A percentile compares a stretch with the other conserved stretches of the same genome.
Evolutionary conservation across 2,113 vertebrate genomes (phyloP).

Genomic region (Perca fluviatilis): DNA sequence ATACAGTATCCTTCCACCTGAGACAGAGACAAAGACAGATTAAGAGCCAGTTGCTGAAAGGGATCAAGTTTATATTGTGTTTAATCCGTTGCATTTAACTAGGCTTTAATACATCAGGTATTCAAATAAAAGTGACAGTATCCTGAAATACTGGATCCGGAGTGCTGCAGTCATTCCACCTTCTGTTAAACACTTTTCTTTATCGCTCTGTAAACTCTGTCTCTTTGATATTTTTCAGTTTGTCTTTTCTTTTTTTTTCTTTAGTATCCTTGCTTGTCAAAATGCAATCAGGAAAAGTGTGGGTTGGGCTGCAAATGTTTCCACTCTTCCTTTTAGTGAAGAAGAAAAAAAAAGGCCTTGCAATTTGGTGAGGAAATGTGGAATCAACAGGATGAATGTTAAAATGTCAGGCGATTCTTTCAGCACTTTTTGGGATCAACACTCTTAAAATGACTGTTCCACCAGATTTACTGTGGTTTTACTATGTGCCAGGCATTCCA

Average conservation of each 20-base stretch:
- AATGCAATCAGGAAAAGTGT: conserved; percentile 29
- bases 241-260: neutral
- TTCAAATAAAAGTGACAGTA: conserved; percentile 68
- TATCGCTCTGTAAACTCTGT: conserved; percentile 18
- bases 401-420: conserved; percentile 55
- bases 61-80: conserved; percentile 65
- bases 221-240: neutral
- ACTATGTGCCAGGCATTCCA: neutral
- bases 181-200: conserved; percentile 37
- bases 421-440: conserved; percentile 1
- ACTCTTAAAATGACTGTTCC: conserved; percentile 7
- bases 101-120: conserved; percentile 60
- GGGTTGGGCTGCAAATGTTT: neutral
- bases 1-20: conserved; percentile 53
- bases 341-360: neutral
- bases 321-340: neutral
- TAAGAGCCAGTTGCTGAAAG: conserved; percentile 61
- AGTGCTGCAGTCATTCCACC: conserved; percentile 46
- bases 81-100: conserved; percentile 67
- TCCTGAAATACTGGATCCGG: conserved; percentile 35
- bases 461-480: neutral
- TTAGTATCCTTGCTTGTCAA: conserved; percentile 5
- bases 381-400: conserved; percentile 30
- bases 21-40: conserved; percentile 65
- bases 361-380: neutral